phyloP scores from a whole-genome alignment of 2,888 invertebrate species.

The Cheilosia vernalis region DNA sequence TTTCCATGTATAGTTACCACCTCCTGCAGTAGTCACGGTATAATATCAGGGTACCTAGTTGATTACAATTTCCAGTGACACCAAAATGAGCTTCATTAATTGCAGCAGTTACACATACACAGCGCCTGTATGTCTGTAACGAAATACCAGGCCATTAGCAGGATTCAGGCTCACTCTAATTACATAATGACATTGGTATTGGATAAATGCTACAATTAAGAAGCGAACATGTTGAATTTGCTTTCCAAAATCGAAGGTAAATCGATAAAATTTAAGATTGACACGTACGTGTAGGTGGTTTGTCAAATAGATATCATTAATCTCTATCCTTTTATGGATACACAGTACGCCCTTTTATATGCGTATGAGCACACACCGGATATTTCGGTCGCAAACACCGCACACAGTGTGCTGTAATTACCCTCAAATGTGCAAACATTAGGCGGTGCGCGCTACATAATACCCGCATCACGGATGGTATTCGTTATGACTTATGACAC shows the following conservation, averaged over 20 bases:
- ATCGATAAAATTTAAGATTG: background rate
- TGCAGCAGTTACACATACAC: too few relatives aligned
- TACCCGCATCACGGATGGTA: background rate
- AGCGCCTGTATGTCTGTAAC: too few relatives aligned
- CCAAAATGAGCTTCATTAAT: too few relatives aligned
- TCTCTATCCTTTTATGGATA: background rate
- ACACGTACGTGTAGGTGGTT: background rate
- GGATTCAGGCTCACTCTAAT: too few relatives aligned
- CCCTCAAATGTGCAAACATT: constrained; percentile 15
- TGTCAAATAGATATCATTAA: constrained; percentile 1
- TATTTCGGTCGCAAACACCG: background rate
- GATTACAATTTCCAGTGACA: too few relatives aligned
- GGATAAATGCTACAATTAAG: background rate
- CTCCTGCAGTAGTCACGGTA: too few relatives aligned
- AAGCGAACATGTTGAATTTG: background rate
- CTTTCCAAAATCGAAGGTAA: background rate
- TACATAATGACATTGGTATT: too few relatives aligned
- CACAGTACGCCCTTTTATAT: too few relatives aligned
- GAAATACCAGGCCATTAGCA: too few relatives aligned
- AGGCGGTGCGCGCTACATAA: background rate
- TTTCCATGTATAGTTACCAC: too few relatives aligned
- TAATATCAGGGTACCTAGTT: too few relatives aligned
- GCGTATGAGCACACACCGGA: background rate
- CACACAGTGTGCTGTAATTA: constrained; percentile 5
- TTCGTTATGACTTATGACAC: constrained; percentile 8